phyloP scores from a whole-genome alignment of 2,888 invertebrate genomes.

The Napeogenes inachia region DNA sequence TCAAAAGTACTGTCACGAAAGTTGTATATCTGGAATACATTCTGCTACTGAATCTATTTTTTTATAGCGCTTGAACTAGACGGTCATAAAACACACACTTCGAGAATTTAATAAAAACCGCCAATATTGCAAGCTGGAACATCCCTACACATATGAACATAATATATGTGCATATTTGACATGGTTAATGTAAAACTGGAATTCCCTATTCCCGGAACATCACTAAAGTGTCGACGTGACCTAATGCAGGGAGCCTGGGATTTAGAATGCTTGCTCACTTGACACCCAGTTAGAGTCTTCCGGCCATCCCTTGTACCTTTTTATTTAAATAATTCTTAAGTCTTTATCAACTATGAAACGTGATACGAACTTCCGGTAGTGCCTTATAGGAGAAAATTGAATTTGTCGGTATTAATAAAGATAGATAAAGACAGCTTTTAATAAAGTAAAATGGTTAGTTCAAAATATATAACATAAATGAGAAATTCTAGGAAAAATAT shows the following conservation, averaged over 20 bases:
- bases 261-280: slow-evolving; percentile 21
- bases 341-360: not conserved
- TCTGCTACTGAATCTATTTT: not conserved
- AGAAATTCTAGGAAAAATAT: too few relatives aligned
- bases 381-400: not conserved
- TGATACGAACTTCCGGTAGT: not conserved
- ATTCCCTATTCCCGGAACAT: slow-evolving; percentile 23
- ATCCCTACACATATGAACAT: slow-evolving; percentile 15
- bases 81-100: not conserved
- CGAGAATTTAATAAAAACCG: too few relatives aligned
- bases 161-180: slow-evolving; percentile 21
- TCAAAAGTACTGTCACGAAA: too few relatives aligned
- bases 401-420: too few relatives aligned
- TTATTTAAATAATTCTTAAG: slow-evolving; percentile 1
- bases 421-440: too few relatives aligned
- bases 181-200: slow-evolving; percentile 14
- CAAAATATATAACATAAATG: too few relatives aligned
- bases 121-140: slow-evolving; percentile 1
- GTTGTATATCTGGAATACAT: not conserved
- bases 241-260: slow-evolving; percentile 17
- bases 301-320: not conserved
- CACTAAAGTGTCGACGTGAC: slow-evolving; percentile 28
- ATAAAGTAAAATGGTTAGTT: too few relatives aligned
- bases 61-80: not conserved
- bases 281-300: slow-evolving; percentile 17